These are phyloP conservation scores for Blennius ocellaris DNA, from an alignment of 2,113 vertebrate species.

Conservation along the genomic window DNA sequence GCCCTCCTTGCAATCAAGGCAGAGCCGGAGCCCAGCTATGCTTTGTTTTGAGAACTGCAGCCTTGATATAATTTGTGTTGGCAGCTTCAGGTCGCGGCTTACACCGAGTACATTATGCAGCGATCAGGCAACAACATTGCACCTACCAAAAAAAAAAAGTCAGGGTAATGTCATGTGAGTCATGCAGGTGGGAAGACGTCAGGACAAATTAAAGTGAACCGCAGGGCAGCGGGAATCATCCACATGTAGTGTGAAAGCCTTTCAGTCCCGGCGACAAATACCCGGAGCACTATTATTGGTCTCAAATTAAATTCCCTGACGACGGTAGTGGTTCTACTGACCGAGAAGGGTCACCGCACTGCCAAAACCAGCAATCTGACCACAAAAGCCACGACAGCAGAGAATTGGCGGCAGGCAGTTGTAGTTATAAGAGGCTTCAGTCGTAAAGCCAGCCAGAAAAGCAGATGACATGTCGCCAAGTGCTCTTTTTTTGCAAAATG, in stretches of 20 bases:
- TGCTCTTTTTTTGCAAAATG: no score
- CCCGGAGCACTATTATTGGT: background rate
- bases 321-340: no score
- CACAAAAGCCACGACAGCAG: no score
- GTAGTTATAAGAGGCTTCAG: no score
- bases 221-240: background rate
- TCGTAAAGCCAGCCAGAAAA: no score
- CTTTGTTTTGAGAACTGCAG: conserved; percentile 43
- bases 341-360: no score
- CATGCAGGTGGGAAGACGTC: conserved; percentile 53
- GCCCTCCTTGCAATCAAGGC: conserved; percentile 26
- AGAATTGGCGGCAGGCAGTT: no score
- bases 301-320: no score
- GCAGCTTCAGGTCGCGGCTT: conserved; percentile 40
- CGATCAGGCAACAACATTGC: conserved; percentile 35
- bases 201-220: conserved; percentile 31
- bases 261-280: background rate
- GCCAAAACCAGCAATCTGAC: no score
- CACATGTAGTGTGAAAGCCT: conserved; percentile 1
- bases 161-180: conserved; percentile 34
- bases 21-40: conserved; percentile 10
- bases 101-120: conserved; percentile 22
- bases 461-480: no score
- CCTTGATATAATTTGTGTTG: conserved; percentile 42
- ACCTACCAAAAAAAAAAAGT: conserved; percentile 40